Percentiles rank a stretch among this genome's conserved stretches.
These are phyloP conservation scores for Cephonodes hylas DNA, from an alignment of 2,888 invertebrate species.

Conservation along the genomic window DNA sequence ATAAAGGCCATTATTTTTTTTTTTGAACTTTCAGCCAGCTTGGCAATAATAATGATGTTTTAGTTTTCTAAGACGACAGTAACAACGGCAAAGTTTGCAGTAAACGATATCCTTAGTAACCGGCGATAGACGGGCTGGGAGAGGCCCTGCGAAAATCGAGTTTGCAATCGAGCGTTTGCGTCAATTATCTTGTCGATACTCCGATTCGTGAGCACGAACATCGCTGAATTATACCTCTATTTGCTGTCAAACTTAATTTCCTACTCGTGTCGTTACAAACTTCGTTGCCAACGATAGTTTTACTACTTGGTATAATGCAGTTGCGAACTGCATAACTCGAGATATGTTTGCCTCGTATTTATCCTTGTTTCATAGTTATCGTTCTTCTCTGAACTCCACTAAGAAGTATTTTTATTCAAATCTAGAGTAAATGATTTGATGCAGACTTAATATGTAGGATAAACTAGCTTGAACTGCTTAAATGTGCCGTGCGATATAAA, in stretches of 20 bases:
- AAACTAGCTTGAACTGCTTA: too few relatives aligned
- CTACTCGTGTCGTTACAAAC: constrained; percentile 71
- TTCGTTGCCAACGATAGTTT: constrained; percentile 30
- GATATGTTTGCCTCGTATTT: neutral
- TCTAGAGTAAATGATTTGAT: too few relatives aligned
- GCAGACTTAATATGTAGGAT: too few relatives aligned
- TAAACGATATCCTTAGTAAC: constrained; percentile 61
- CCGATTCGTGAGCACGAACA: constrained; percentile 76
- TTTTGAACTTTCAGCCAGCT: too few relatives aligned
- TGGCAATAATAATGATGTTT: too few relatives aligned
- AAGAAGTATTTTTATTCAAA: too few relatives aligned
- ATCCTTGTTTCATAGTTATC: neutral
- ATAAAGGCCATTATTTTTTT: too few relatives aligned
- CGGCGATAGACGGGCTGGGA: constrained; percentile 49
- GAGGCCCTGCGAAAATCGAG: constrained; percentile 50
- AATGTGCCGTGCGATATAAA: too few relatives aligned
- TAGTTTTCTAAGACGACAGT: too few relatives aligned
- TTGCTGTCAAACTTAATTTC: constrained; percentile 78
- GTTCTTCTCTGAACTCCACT: too few relatives aligned
- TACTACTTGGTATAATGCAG: neutral
- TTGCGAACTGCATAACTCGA: neutral
- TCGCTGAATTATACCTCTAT: constrained; percentile 76
- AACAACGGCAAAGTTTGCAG: constrained; percentile 18
- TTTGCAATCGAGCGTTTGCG: constrained; percentile 44
- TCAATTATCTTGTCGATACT: constrained; percentile 78